Conservation (phyloP, 2,797 vertebrate genomes). For the Anguilla anguilla region DNA sequence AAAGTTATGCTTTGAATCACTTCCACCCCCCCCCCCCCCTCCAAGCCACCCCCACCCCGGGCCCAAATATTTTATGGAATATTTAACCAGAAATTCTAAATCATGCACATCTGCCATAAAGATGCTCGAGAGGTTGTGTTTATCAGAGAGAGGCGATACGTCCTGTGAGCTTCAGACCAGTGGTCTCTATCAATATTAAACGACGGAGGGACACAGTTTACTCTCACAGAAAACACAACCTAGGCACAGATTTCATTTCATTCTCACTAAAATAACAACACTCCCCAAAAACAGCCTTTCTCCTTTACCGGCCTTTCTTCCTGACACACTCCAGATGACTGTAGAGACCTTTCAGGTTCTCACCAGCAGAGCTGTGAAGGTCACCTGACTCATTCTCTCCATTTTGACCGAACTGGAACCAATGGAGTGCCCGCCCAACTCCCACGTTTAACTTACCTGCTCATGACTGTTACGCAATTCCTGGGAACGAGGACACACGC, state of each 20-base stretch:
- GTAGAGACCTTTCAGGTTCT: not conserved
- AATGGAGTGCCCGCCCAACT: not conserved
- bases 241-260: constrained; percentile 12
- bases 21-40: not conserved
- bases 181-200: constrained; percentile 40
- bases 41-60: not conserved
- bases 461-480: not conserved
- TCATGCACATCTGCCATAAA: constrained; percentile 38
- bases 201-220: constrained; percentile 42
- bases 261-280: not conserved
- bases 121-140: constrained; percentile 17
- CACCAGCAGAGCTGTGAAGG: not conserved
- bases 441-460: not conserved
- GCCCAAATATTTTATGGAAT: constrained; percentile 9
- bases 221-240: constrained; percentile 28
- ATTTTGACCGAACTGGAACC: not conserved
- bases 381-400: not conserved
- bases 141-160: constrained; percentile 30
- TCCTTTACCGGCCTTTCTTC: not conserved
- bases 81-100: not conserved
- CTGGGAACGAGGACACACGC: not conserved
- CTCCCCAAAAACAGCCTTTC: not conserved
- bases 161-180: constrained; percentile 39
- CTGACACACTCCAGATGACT: not conserved
- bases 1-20: not conserved